Evolutionary conservation across 2,797 vertebrate species (phyloP).

Genomic region (Danio choprae): DNA sequence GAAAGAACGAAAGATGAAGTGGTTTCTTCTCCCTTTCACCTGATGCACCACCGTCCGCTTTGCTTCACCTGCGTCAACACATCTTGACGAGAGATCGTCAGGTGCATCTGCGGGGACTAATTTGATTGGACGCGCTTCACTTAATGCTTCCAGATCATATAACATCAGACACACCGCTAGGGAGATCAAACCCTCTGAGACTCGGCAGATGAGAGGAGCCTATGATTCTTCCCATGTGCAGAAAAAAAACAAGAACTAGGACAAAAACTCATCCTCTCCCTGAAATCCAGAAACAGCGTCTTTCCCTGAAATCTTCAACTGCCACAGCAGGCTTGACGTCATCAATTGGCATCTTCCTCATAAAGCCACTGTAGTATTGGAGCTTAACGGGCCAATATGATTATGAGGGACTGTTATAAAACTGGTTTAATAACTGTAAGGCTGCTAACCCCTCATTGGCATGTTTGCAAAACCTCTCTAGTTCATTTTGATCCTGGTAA

Average conservation of each 20-base stretch:
- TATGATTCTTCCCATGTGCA: slow-evolving; percentile 33
- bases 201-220: slow-evolving; percentile 14
- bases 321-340: slow-evolving; percentile 61
- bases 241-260: slow-evolving; percentile 29
- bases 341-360: slow-evolving; percentile 67
- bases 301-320: slow-evolving; percentile 16
- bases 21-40: slow-evolving; percentile 32
- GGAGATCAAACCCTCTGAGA: slow-evolving; percentile 42
- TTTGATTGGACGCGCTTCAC: slow-evolving; percentile 46
- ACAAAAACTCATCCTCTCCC: not conserved
- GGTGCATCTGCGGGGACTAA: slow-evolving; percentile 41
- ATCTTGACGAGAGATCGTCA: slow-evolving; percentile 46
- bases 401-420: slow-evolving; percentile 42
- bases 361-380: slow-evolving; percentile 62
- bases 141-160: slow-evolving; percentile 53
- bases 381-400: slow-evolving; percentile 67
- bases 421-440: slow-evolving; percentile 36
- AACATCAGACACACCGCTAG: slow-evolving; percentile 43
- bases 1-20: slow-evolving; percentile 32
- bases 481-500: slow-evolving; percentile 31
- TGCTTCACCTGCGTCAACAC: slow-evolving; percentile 43
- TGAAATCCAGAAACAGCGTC: not conserved
- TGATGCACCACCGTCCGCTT: slow-evolving; percentile 34
- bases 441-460: slow-evolving; percentile 24
- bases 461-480: slow-evolving; percentile 35